A percentile compares a stretch with the other conserved stretches of the same genome.
Evolutionary conservation across 2,113 vertebrate genomes (phyloP).

Genomic region (Tylochromis polylepis): DNA sequence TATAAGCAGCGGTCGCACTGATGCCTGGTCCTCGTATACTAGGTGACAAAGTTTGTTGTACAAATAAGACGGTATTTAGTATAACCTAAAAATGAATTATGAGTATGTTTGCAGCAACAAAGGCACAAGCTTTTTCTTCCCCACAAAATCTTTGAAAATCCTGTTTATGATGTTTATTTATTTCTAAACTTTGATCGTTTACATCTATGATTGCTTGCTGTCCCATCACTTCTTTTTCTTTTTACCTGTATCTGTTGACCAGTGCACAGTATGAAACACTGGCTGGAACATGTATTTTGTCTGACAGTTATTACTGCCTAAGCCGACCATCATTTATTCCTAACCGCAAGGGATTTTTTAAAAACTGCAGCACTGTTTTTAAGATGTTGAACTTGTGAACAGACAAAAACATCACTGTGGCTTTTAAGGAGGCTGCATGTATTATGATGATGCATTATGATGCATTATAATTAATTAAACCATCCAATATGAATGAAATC

Average conservation of each 20-base stretch:
- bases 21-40: neutral
- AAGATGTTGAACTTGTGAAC: neutral
- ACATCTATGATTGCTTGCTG: neutral
- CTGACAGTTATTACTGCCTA: neutral
- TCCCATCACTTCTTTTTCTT: neutral
- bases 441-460: too few species aligned
- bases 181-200: neutral
- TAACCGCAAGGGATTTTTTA: neutral
- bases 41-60: neutral
- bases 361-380: neutral
- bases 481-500: neutral
- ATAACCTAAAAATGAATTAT: neutral
- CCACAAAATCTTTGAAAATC: neutral
- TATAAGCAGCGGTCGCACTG: neutral
- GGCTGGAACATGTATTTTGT: neutral
- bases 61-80: neutral
- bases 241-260: neutral
- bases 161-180: neutral
- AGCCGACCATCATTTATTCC: neutral
- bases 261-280: neutral
- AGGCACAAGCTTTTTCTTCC: neutral
- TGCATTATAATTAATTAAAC: neutral
- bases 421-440: neutral
- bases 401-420: neutral
- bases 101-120: too few species aligned